Evolutionary conservation across 2,888 invertebrate species (phyloP).

Genomic region (Octodonta nipae): DNA sequence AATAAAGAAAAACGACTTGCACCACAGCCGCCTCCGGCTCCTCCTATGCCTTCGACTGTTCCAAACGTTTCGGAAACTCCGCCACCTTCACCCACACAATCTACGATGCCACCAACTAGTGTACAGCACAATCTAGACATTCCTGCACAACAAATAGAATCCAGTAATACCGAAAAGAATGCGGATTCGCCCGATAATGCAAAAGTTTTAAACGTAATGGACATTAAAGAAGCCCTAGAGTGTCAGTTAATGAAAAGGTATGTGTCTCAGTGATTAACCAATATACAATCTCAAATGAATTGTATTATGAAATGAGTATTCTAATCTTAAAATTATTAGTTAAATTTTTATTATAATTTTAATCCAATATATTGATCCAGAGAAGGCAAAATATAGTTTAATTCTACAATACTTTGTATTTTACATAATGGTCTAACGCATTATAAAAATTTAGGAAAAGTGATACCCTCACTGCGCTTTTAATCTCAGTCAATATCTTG

Average conservation of each 20-base stretch:
- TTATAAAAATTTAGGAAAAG: no score
- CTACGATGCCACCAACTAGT: constrained; percentile 27
- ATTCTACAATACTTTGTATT: no score
- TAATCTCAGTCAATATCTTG: no score
- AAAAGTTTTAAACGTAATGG: constrained; percentile 18
- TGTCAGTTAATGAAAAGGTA: constrained; percentile 17
- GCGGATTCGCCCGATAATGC: constrained; percentile 19
- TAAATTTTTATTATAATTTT: no score
- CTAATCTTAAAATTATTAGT: no score
- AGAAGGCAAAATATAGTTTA: no score
- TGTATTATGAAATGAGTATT: no score
- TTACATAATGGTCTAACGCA: no score
- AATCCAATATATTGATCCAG: no score
- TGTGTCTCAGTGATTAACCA: no score
- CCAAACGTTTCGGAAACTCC: constrained; percentile 16
- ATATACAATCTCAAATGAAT: no score
- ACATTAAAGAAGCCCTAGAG: constrained; percentile 22
- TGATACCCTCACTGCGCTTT: no score
- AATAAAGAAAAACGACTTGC: constrained; percentile 17
- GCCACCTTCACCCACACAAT: constrained; percentile 31
- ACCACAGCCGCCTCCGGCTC: constrained; percentile 20
- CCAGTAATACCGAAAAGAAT: not conserved
- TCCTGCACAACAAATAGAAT: not conserved
- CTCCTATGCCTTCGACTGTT: not conserved
- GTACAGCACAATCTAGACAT: not conserved